A percentile compares a stretch with the other conserved stretches of the same genome.
Evolutionary conservation across 2,113 vertebrate species (phyloP).

Genomic region (Pundamilia nyererei): DNA sequence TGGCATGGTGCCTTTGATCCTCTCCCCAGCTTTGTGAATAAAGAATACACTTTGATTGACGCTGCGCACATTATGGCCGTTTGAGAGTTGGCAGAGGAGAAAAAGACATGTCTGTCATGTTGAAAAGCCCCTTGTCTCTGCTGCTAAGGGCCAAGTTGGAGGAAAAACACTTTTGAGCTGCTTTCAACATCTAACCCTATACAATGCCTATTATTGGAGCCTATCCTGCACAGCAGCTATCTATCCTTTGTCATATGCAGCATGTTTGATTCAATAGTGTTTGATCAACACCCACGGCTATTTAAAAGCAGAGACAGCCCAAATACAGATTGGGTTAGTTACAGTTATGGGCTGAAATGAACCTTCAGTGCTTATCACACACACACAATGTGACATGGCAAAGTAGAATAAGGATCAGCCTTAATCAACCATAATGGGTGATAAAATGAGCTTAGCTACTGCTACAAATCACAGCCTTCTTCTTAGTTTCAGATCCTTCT

Average conservation of each 20-base stretch:
- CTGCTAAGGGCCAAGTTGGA: constrained; percentile 26
- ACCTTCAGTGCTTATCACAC: constrained; percentile 5
- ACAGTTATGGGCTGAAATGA: constrained; percentile 14
- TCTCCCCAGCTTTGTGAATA: constrained; percentile 57
- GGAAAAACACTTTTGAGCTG: constrained; percentile 22
- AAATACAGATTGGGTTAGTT: constrained; percentile 25
- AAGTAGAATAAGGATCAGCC: constrained; percentile 14
- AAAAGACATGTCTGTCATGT: constrained; percentile 40
- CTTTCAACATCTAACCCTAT: constrained; percentile 32
- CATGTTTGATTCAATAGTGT: constrained; percentile 8
- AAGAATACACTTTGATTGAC: constrained; percentile 63
- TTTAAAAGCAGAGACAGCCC: constrained; percentile 14
- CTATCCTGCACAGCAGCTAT: not conserved
- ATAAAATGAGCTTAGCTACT: constrained; percentile 35
- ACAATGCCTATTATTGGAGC: constrained; percentile 3
- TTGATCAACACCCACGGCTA: constrained; percentile 42
- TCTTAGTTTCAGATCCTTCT: constrained; percentile 4
- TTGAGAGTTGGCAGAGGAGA: constrained; percentile 51
- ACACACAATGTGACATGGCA: constrained; percentile 16
- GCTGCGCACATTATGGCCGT: constrained; percentile 38
- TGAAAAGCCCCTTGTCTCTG: constrained; percentile 38
- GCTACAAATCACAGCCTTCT: not conserved
- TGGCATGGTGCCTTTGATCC: constrained; percentile 54
- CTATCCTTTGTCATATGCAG: constrained; percentile 17
- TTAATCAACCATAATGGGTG: constrained; percentile 38